These are phyloP conservation scores for Onychostruthus taczanowskii DNA, from an alignment of 2,113 vertebrate genomes.

Conservation along the genomic window DNA sequence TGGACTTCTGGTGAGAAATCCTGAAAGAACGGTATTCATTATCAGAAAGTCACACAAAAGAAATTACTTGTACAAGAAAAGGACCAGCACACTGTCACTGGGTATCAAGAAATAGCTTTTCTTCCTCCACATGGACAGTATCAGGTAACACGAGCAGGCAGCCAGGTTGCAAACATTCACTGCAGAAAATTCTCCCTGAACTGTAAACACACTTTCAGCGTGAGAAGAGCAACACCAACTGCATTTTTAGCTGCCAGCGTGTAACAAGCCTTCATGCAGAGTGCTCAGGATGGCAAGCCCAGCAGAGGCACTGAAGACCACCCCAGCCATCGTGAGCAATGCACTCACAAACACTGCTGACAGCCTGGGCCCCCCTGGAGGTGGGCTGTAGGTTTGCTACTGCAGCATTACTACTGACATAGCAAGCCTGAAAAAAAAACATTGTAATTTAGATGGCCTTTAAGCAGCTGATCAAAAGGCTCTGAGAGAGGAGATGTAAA, in stretches of 20 bases:
- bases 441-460: background rate
- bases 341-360: background rate
- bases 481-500: background rate
- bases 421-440: background rate
- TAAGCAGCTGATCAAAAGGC: background rate
- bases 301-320: background rate
- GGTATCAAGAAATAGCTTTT: background rate
- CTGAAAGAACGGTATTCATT: background rate
- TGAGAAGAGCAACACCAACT: background rate
- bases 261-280: background rate
- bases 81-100: background rate
- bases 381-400: background rate
- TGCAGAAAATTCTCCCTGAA: background rate
- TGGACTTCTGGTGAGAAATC: background rate
- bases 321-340: fast-evolving
- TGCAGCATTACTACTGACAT: background rate
- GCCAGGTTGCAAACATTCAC: background rate
- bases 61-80: background rate
- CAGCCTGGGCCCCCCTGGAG: background rate
- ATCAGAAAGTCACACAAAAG: background rate
- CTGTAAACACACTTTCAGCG: background rate
- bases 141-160: background rate
- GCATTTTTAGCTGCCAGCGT: background rate
- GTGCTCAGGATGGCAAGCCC: background rate
- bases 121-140: background rate